These are phyloP conservation scores for Mirounga angustirostris DNA, from an alignment of 2,113 vertebrate genomes.

Conservation along the genomic window DNA sequence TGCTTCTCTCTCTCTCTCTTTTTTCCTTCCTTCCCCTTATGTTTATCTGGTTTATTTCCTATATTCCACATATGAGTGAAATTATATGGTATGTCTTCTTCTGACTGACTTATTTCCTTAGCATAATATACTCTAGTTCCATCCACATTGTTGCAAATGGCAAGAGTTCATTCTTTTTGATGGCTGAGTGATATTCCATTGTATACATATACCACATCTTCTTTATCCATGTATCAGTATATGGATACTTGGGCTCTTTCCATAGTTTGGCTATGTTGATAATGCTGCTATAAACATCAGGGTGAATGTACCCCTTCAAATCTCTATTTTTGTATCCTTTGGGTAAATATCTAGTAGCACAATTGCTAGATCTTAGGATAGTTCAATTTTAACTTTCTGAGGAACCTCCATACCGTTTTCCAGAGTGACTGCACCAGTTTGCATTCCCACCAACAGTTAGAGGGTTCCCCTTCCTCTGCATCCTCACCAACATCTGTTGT, in stretches of 20 bases:
- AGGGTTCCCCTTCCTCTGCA: background rate
- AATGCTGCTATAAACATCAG: background rate
- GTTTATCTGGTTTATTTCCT: background rate
- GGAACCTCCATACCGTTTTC: background rate
- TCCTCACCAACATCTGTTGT: background rate
- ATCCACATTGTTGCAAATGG: background rate
- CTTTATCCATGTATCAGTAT: background rate
- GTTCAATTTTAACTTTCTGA: background rate
- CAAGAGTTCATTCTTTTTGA: background rate
- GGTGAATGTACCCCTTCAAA: background rate
- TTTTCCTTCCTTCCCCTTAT: background rate
- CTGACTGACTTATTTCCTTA: background rate
- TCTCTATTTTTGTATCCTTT: background rate
- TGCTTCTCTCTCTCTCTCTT: background rate
- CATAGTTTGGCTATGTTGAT: background rate
- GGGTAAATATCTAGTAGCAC: background rate
- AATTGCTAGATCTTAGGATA: background rate
- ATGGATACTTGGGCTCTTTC: background rate
- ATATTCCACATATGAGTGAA: background rate
- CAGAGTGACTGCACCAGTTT: background rate
- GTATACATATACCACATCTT: background rate
- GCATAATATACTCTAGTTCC: background rate
- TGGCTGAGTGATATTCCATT: background rate
- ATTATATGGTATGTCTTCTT: background rate
- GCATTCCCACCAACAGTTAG: background rate